Conservation (phyloP, 2,113 vertebrate genomes). For the Zeus faber region DNA sequence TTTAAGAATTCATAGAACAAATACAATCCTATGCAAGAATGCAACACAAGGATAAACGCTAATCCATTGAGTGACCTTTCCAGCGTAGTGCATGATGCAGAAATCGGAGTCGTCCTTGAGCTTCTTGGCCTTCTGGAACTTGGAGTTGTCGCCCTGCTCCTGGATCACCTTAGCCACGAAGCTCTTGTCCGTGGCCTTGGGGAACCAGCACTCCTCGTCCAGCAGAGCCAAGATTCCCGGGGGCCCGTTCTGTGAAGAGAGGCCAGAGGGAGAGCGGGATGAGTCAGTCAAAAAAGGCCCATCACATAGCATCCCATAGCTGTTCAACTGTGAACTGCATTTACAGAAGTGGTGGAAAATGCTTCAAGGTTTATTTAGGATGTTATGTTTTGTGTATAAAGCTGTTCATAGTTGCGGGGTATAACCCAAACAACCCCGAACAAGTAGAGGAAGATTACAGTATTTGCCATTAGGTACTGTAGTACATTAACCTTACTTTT, state of each 20-base stretch:
- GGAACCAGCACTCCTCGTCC: slow-evolving; percentile 99
- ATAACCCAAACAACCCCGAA: too few species aligned
- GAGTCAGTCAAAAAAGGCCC: too few species aligned
- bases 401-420: too few species aligned
- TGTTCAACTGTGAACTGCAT: too few species aligned
- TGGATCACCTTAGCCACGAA: slow-evolving; percentile 97
- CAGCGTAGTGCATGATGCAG: slow-evolving; percentile 96
- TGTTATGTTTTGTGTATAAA: too few species aligned
- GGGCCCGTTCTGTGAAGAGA: slow-evolving; percentile 93
- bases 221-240: slow-evolving; percentile 93
- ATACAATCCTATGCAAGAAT: neutral
- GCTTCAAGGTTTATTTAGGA: too few species aligned
- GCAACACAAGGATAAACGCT: neutral
- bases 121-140: slow-evolving; percentile 97
- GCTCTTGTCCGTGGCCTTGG: slow-evolving; percentile 97
- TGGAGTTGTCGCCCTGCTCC: slow-evolving; percentile 92
- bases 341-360: too few species aligned
- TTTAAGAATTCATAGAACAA: neutral
- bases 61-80: slow-evolving; percentile 80
- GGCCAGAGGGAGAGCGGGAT: too few species aligned
- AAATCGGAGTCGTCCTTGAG: slow-evolving; percentile 98
- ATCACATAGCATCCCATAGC: too few species aligned
- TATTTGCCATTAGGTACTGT: too few species aligned
- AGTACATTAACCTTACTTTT: too few species aligned
- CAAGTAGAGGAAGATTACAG: too few species aligned